Evolutionary conservation across 2,888 invertebrate genomes (phyloP), one percentile per base, ranked within the genome.

Genomic region (Thumatha senex): DNA sequence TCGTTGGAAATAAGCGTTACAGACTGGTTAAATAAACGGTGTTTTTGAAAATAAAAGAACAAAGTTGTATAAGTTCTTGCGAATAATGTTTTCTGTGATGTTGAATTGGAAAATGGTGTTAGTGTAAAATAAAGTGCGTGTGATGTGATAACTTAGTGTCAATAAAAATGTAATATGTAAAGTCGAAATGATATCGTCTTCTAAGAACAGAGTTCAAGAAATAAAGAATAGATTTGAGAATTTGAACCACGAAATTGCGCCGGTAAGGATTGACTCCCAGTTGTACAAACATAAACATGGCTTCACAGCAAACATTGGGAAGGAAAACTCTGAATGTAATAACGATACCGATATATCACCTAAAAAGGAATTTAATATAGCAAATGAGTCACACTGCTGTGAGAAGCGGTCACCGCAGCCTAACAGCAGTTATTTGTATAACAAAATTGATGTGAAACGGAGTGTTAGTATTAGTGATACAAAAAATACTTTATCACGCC

Each of bases 181-280:
- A 54, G 61, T 74, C 69, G 76, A 87, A 86, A 90, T 91, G 91
- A 78, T 88, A 84, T 86, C 89, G 57, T 81, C 85, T 73, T 76
- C 83, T 55, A 82, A 83, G 70, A 92, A 90, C 72, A 89, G 94
- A 84, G 94, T 94, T 40, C 94, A 93, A 87, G 92, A 92, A 44
- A 94, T 94, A 57, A 94, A 93, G 75, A 93, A 89, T 79, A 93
- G 93, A 82, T 94, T 94, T 71, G 94, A 94, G 70, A 92, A 85
- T 73, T 75, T 92, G 46, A 90, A 75, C 51, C 69, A 67, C 5
- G 86, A 89, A 40, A 77, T 67, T 48, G 75, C 78, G n/a, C 70
- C 76, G 12, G 46, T 54, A 10, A 48, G 54, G 7, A 36, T 46
- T 7, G 66, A 66, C 2, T 50, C 40, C 5, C 66, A 66, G 4